Percentiles rank a stretch among this genome's conserved stretches.
Evolutionary conservation across 1,140 invertebrate genomes (phyloP).

Genomic region (Metopolophium dirhodum): DNA sequence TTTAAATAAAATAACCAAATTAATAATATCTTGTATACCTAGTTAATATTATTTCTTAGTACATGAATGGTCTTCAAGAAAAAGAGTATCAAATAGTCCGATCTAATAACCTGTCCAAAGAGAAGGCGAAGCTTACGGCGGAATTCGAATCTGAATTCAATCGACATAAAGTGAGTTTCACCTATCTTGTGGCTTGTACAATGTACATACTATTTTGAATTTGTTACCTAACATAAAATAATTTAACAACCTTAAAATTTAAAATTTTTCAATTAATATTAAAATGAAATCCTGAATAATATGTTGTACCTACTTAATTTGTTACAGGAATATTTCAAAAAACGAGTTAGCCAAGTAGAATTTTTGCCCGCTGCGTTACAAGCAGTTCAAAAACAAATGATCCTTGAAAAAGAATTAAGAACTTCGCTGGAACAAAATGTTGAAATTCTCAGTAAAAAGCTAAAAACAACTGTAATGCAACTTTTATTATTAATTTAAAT

Average conservation of each 20-base stretch:
- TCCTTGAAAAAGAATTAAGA: background rate
- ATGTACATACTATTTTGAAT: background rate
- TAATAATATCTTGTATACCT: background rate
- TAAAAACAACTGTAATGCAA: background rate
- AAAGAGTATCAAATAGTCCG: constrained; percentile 1
- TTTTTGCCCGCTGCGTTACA: background rate
- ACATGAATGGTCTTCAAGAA: background rate
- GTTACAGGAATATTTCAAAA: background rate
- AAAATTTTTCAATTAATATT: background rate
- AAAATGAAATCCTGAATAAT: background rate
- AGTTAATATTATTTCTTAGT: background rate
- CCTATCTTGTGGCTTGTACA: too few species aligned
- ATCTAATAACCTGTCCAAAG: background rate
- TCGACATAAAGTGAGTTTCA: background rate
- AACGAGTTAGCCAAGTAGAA: background rate
- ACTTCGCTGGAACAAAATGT: background rate
- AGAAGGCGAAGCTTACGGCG: background rate
- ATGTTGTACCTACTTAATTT: background rate
- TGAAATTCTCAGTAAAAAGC: background rate
- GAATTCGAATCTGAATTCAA: background rate
- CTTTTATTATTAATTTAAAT: background rate
- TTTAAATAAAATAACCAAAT: background rate
- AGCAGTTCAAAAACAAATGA: background rate
- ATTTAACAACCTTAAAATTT: background rate
- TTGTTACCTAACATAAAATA: background rate